Conservation (phyloP, 2,888 invertebrate species). For the Mantis religiosa region DNA sequence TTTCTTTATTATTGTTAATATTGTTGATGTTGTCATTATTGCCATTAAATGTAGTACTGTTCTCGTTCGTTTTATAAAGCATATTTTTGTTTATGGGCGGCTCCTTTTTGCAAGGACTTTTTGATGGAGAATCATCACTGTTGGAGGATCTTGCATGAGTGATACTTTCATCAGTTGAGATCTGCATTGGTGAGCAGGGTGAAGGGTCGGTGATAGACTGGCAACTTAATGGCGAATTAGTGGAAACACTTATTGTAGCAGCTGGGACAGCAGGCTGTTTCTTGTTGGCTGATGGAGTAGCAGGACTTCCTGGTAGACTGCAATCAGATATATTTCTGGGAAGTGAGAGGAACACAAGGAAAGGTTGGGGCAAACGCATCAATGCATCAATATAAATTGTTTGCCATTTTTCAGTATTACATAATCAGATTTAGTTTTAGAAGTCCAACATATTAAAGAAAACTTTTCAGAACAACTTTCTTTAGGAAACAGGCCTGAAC, state of each 20-base stretch:
- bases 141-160: slow-evolving; percentile 15
- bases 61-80: slow-evolving; percentile 9
- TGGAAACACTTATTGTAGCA: slow-evolving; percentile 36
- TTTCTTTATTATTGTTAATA: neutral
- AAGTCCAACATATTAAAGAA: no score
- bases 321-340: slow-evolving; percentile 33
- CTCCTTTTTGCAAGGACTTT: slow-evolving; percentile 10
- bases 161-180: slow-evolving; percentile 43
- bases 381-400: neutral
- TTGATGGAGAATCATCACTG: slow-evolving; percentile 24
- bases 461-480: no score
- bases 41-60: slow-evolving; percentile 12
- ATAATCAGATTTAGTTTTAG: no score
- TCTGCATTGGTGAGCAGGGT: slow-evolving; percentile 50
- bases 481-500: no score
- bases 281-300: slow-evolving; percentile 1
- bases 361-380: neutral
- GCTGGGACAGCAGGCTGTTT: neutral
- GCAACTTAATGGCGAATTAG: slow-evolving; percentile 40
- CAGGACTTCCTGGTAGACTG: slow-evolving; percentile 34
- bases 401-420: no score
- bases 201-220: slow-evolving; percentile 41
- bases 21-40: slow-evolving; percentile 11
- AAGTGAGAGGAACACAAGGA: neutral
- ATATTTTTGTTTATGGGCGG: neutral